Evolutionary conservation across 2,113 vertebrate species (phyloP), one percentile per base, ranked within the genome.

Genomic region (Rousettus leschenaultii): DNA sequence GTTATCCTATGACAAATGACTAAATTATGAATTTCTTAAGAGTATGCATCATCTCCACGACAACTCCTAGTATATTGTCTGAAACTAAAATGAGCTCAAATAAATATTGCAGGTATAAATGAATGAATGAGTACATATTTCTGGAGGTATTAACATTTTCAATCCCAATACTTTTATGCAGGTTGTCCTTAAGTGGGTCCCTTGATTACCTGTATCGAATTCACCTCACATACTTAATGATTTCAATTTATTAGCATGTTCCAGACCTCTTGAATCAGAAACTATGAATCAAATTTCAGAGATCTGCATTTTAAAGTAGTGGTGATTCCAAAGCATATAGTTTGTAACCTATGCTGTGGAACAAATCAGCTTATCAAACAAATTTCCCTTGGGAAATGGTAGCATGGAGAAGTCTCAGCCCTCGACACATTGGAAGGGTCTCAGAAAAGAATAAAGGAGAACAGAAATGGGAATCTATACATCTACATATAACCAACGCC

Each of bases 21-120:
- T 63, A 88, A 93, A 80, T 68, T 89, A 80, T 86, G 35, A 82
- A 86, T 93, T 94, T 86, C 63, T 71, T 79, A 59, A 95, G 75
- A 57, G 55, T 57, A 63, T n/a, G 3, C 13, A 24, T 75, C 40
- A 83, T 83, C 30, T 90, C 30, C 11, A 92, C 13, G 35, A 59
- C 18, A 86, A 79, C 19, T 68, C 22, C 19, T 78, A 38, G 28
- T 33, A 12, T 53, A 83, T 10, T 94, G 26, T 59, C 75, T 79
- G 55, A 91, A 89, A 94, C 63, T 48, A 79, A 78, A 90, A 51
- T 51, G 55, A 87, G 71, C 35, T 92, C 48, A 86, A 55, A 78
- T 86, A 86, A 93, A 70, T 73, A 61, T 26, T 40, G 22, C 35
- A 53, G 55, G 9, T 35, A 57, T 45, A 21, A 68, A 84, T 55